Conservation (phyloP, 37 sponge, comb jelly and placozoan species). For the Amphimedon queenslandica region DNA sequence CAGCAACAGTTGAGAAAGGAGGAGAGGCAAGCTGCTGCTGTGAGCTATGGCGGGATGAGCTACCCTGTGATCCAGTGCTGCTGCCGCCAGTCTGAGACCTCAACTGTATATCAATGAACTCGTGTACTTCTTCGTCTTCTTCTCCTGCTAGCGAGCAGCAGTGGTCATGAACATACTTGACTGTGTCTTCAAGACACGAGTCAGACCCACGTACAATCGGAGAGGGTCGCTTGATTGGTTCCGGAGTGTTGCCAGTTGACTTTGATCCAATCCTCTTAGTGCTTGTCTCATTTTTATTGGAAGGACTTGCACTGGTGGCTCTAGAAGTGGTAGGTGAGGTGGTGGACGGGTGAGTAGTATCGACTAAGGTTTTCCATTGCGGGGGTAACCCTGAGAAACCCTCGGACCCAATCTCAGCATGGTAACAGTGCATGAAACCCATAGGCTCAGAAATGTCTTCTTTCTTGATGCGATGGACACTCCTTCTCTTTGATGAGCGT, state of each 20-base stretch:
- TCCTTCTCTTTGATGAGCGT: conserved; percentile 18
- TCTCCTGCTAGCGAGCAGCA: conserved; percentile 9
- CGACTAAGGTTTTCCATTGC: conserved; percentile 70
- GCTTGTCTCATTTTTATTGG: too few relatives aligned
- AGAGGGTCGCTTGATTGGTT: conserved; percentile 20
- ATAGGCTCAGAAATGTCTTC: conserved; percentile 71
- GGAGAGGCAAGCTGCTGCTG: conserved; percentile 21
- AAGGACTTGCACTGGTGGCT: too few relatives aligned
- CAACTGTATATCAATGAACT: conserved; percentile 14
- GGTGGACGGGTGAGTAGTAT: background rate
- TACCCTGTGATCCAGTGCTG: conserved; percentile 4
- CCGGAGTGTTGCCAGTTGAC: background rate
- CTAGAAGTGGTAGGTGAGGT: background rate
- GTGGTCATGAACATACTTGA: conserved; percentile 33
- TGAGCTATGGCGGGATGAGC: conserved; percentile 22
- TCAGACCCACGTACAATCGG: conserved; percentile 53
- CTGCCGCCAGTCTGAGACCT: too few relatives aligned
- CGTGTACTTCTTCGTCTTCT: conserved; percentile 11
- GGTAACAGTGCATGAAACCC: conserved; percentile 78
- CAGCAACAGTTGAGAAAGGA: conserved; percentile 1
- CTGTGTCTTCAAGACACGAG: conserved; percentile 40
- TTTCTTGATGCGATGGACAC: conserved; percentile 24
- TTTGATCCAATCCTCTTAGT: too few relatives aligned
- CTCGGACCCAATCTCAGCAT: conserved; percentile 20
- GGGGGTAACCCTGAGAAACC: conserved; percentile 71